Base-by-base conservation (phyloP, 2,888 invertebrate genomes). In the Ichneumoninae sp. region DNA sequence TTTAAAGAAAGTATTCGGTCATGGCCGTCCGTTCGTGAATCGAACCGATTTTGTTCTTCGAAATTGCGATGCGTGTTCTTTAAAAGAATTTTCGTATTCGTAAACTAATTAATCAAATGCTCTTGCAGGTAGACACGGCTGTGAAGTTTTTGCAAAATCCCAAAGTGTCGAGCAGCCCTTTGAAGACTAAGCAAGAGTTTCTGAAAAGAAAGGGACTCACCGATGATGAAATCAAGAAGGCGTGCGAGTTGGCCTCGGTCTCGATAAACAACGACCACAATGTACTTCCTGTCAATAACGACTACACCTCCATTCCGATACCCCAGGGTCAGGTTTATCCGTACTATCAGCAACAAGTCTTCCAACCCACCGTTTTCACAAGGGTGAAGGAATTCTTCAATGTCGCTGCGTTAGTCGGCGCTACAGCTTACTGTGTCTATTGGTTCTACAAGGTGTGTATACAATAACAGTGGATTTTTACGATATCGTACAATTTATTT, bases 71-170 rank as follows among this genome's bases (percentile, higher is more conserved):
- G 2, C 40, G 3, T 40, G 8, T 10, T 40, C 10, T 40, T 10
- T 10, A 33, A 33, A 6, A 33, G 40, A 10, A 40, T 40, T 40
- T 68, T 47, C 54, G 52, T 22, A 54, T 52, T 70, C 4, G 19
- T 1, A 6, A 22, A 47, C 30, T 36, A 54, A 36, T 54, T 40
- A 57, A 65, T 52, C 4, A 52, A 60, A 47, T 22, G 30, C 44
- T 30, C 16, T 40, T 57, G 13, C 93, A 98, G 98, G 96, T 98
- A 84, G 95, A 96, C 88, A 98, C 98, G 16, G 98, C 98, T 5
- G 96, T 98, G 3, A 97, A 97, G 91, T 98, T 98, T 94, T 94
- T 98, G 74, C 96, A 96, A 93, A 98, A 98, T 94, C 96, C 97
- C n/a, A 97, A 96, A 93, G 97, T 98, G 1, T 95, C 96, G 74